phyloP scores from a whole-genome alignment of 2,113 vertebrate species.

The Steatornis caripensis region DNA sequence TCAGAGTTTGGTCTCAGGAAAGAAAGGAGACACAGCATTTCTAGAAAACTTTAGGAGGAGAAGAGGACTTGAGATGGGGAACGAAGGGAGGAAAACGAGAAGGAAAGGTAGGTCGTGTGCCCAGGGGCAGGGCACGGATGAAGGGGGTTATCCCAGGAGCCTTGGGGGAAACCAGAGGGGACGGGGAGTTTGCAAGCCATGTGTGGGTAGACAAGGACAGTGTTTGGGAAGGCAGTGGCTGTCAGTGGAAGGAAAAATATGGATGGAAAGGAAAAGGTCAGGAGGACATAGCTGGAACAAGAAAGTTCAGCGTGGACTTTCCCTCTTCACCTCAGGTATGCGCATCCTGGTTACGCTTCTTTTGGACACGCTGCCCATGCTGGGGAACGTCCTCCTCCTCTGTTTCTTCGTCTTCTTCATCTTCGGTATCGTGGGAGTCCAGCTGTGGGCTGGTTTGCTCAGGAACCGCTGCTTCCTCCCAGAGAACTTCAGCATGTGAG shows the following conservation, averaged over 20 bases:
- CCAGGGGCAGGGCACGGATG: background rate
- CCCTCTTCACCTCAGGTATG: slow-evolving; percentile 77
- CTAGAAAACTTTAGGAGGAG: background rate
- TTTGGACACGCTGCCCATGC: slow-evolving; percentile 88
- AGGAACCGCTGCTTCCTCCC: slow-evolving; percentile 90
- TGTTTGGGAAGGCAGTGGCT: background rate
- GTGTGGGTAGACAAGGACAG: background rate
- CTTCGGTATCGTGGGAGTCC: slow-evolving; percentile 87
- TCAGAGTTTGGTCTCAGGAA: background rate
- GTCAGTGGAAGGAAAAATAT: background rate
- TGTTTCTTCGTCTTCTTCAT: slow-evolving; percentile 94
- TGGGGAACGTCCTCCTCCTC: slow-evolving; percentile 86
- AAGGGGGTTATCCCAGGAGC: background rate
- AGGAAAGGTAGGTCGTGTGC: background rate
- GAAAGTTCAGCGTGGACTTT: background rate
- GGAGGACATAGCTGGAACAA: background rate
- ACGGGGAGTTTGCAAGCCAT: background rate
- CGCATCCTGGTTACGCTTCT: slow-evolving; percentile 88
- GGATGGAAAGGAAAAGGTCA: background rate
- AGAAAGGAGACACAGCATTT: background rate
- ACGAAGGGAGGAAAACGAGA: background rate
- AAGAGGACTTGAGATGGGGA: background rate
- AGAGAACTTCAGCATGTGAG: slow-evolving; percentile 96
- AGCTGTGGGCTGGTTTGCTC: slow-evolving; percentile 85
- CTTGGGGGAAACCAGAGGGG: background rate